These are phyloP conservation scores for Andrena marginata DNA, from an alignment of 2,888 invertebrate genomes.

Conservation along the genomic window DNA sequence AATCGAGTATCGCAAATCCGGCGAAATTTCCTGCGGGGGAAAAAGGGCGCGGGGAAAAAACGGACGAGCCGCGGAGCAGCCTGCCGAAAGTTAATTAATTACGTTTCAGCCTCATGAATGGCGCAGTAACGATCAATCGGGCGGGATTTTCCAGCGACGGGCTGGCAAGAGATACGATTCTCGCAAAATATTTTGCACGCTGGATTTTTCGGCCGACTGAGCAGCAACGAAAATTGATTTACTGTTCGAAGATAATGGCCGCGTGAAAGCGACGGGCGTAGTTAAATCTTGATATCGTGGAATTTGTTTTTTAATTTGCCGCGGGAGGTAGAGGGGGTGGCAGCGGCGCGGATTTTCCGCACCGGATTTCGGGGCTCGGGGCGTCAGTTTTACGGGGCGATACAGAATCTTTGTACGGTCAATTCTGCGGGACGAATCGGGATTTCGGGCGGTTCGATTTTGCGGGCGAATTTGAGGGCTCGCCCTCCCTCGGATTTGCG, in stretches of 20 bases:
- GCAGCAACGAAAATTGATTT: constrained; percentile 45
- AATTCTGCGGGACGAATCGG: neutral
- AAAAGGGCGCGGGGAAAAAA: neutral
- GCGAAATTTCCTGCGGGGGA: neutral
- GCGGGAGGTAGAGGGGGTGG: neutral
- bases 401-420: neutral
- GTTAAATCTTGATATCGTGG: constrained; percentile 36
- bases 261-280: constrained; percentile 25
- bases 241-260: constrained; percentile 44
- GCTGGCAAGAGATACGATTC: constrained; percentile 30
- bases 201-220: constrained; percentile 15
- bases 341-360: neutral
- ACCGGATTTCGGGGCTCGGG: neutral
- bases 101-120: constrained; percentile 60
- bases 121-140: constrained; percentile 58
- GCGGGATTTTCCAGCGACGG: constrained; percentile 30
- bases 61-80: constrained; percentile 38
- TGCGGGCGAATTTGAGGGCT: neutral
- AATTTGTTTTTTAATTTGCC: constrained; percentile 47
- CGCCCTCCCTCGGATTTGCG: constrained; percentile 16
- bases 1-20: neutral
- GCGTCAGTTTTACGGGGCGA: neutral
- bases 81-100: constrained; percentile 67
- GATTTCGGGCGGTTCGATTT: constrained; percentile 1
- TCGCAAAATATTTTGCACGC: constrained; percentile 44